Conservation (phyloP, 2,888 invertebrate species). For the Stramonita haemastoma region DNA sequence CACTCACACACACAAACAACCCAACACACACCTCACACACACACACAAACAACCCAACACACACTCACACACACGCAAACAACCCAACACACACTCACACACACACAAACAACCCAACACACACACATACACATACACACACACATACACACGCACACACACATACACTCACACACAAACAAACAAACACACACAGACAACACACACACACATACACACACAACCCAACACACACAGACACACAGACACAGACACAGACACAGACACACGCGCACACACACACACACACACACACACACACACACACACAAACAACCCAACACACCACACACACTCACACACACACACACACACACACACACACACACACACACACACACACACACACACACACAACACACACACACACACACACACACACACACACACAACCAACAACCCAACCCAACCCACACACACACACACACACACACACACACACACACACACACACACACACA, state of each 20-base stretch:
- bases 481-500: not conserved
- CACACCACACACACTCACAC: not conserved
- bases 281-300: not conserved
- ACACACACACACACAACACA: not conserved
- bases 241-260: not conserved
- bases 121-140: too few relatives aligned
- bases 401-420: constrained; percentile 1
- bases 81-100: not conserved
- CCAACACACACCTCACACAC: not conserved
- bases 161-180: too few relatives aligned
- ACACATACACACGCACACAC: too few relatives aligned
- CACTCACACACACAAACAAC: not conserved
- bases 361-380: constrained; percentile 1
- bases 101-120: not conserved
- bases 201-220: not conserved
- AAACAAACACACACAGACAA: not conserved
- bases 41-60: too few relatives aligned
- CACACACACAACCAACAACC: too few relatives aligned
- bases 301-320: not conserved
- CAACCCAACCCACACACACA: not conserved
- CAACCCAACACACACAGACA: not conserved
- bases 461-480: not conserved
- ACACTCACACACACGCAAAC: constrained; percentile 16
- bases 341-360: not conserved
- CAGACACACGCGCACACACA: not conserved